Evolutionary conservation across 2,113 vertebrate genomes (phyloP).

Genomic region (Aegypius monachus): DNA sequence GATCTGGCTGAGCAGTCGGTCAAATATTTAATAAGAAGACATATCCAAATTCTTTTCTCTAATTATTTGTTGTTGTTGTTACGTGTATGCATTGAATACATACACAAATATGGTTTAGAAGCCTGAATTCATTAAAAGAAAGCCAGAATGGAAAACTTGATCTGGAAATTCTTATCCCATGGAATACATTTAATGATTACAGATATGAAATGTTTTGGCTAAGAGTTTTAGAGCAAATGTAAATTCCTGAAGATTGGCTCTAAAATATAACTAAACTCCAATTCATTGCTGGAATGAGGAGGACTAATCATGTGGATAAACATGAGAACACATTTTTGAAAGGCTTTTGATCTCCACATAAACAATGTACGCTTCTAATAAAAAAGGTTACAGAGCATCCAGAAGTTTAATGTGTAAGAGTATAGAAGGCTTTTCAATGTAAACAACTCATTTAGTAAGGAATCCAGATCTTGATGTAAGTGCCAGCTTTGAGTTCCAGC

Average conservation of each 20-base stretch:
- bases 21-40: not conserved
- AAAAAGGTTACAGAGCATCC: not conserved
- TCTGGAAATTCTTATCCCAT: not conserved
- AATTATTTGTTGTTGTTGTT: not conserved
- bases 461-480: not conserved
- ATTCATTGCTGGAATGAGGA: not conserved
- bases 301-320: not conserved
- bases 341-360: not conserved
- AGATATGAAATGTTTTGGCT: not conserved
- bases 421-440: not conserved
- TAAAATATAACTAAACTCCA: not conserved
- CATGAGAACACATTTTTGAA: not conserved
- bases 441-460: not conserved
- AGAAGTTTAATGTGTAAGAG: not conserved
- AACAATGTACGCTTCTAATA: not conserved
- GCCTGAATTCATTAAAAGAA: not conserved
- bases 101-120: not conserved
- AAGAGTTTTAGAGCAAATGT: not conserved
- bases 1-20: not conserved
- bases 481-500: not conserved
- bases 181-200: not conserved
- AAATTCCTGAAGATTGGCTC: not conserved
- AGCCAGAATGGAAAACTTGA: not conserved
- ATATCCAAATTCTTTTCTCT: not conserved
- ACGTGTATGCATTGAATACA: not conserved